Evolutionary conservation across 2,888 invertebrate species (phyloP), one percentile per base, ranked within the genome.

Genomic region (Caenorhabditis doughertyi): DNA sequence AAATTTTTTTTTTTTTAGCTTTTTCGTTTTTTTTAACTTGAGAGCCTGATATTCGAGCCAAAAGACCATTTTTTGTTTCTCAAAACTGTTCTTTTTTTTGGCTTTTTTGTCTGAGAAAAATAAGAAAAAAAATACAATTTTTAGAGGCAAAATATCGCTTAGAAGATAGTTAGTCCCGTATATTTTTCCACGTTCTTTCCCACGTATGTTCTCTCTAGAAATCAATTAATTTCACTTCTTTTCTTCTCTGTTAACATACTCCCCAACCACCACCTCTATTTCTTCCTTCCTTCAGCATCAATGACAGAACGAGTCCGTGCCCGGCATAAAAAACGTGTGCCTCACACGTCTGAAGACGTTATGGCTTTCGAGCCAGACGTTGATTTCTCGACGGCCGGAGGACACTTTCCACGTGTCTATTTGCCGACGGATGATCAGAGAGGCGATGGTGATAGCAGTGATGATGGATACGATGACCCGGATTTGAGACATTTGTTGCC

Each of bases 301-400:
- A 87, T 87, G 87, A 47, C 83, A 32, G 81, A 81, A 32, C 73
- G 84, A 47, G 71, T 85, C 35, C 84, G 88, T 16, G 62, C 81
- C 3, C 73, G 87, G n/a, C 83, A 83, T 58, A 81, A 84, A 32
- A 73, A 65, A n/a, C 80, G 79, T 4, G 64, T 79, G 2, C 87
- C 87, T 4, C 87, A 84, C 71, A 85, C 87, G 25, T 85, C 85
- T 13, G 90, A 91, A 80, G 91, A 91, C 82, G 84, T 91, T 27
- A 88, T 91, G 87, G 91, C 91, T 3, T 73, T 74, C 39, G 91
- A 91, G 85, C 88, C 89, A 18, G 87, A 88, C 8, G 87, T 89
- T 21, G 91, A 89, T 44, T 83, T 86, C 42, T 84, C 86, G 42
- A 80, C 84, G 9, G 84, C 85, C 56, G 89, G 88, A 4, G 81